These are phyloP conservation scores for Stenolophus ochropezus DNA, from an alignment of 2,888 invertebrate genomes.

Conservation along the genomic window DNA sequence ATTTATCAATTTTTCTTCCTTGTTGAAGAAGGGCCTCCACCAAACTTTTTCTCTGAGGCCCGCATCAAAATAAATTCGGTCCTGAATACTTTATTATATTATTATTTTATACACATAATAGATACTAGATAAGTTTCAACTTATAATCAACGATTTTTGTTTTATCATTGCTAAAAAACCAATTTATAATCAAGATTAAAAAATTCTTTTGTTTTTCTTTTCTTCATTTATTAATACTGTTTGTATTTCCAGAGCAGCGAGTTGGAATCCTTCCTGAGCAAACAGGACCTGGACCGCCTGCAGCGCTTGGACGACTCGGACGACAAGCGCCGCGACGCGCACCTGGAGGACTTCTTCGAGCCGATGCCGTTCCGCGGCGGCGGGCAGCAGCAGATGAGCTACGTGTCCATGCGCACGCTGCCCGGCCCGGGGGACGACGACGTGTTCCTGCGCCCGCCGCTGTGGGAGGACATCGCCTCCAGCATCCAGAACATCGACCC, in stretches of 20 bases:
- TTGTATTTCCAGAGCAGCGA: slow-evolving; percentile 81
- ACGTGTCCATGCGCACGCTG: slow-evolving; percentile 75
- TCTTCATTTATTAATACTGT: not conserved
- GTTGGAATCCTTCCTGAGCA: slow-evolving; percentile 86
- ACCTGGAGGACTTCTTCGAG: slow-evolving; percentile 82
- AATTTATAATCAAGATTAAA: too few species aligned
- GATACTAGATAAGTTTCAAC: too few species aligned
- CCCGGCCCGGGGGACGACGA: slow-evolving; percentile 86
- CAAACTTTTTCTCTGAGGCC: too few species aligned
- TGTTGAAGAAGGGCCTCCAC: too few species aligned
- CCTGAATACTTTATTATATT: too few species aligned
- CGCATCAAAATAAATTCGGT: too few species aligned
- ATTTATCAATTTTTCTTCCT: too few species aligned
- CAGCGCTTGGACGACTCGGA: slow-evolving; percentile 77
- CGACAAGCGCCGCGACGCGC: slow-evolving; percentile 76
- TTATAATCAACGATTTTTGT: too few species aligned
- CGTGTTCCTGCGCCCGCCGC: slow-evolving; percentile 89
- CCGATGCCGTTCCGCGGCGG: slow-evolving; percentile 68
- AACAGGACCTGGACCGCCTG: slow-evolving; percentile 82
- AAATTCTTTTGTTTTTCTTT: too few species aligned
- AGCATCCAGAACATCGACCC: slow-evolving; percentile 93
- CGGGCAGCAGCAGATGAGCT: slow-evolving; percentile 71
- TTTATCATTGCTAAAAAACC: too few species aligned
- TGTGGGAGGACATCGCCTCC: slow-evolving; percentile 94
- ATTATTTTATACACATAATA: too few species aligned